Evolutionary conservation across 1,140 invertebrate species (phyloP).

Genomic region (Samia ricini): DNA sequence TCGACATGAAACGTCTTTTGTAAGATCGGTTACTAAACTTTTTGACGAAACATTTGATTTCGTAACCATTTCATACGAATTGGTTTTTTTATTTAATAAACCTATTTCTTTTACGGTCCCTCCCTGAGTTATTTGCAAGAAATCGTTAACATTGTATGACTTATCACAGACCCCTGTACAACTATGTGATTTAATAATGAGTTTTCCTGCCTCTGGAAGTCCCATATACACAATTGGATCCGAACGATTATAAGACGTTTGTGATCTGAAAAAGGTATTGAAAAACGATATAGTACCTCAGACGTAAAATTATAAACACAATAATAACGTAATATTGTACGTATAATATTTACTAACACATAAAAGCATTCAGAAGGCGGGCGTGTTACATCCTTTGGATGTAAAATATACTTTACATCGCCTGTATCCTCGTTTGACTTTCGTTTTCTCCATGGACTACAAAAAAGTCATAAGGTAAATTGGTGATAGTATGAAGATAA

Average conservation of each 20-base stretch:
- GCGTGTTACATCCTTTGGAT: constrained; percentile 42
- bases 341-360: constrained; percentile 29
- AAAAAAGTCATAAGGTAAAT: background rate
- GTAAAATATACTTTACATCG: constrained; percentile 39
- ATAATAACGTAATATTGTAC: too few species aligned
- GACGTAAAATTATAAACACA: too few species aligned
- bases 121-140: background rate
- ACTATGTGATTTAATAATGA: constrained; percentile 12
- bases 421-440: constrained; percentile 18
- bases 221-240: constrained; percentile 21
- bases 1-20: constrained; percentile 12
- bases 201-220: constrained; percentile 10
- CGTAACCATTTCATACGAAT: background rate
- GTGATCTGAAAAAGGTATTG: constrained; percentile 1
- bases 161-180: background rate
- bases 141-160: background rate
- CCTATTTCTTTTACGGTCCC: background rate
- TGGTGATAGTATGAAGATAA: background rate
- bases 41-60: background rate
- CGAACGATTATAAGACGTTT: constrained; percentile 15
- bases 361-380: constrained; percentile 41
- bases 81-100: background rate
- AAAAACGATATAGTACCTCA: background rate
- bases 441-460: constrained; percentile 36
- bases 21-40: background rate